Percentiles rank a stretch among this genome's conserved stretches.
Conservation (phyloP, 35 echinoderm and acorn worm genomes). For the Diadema setosum region DNA sequence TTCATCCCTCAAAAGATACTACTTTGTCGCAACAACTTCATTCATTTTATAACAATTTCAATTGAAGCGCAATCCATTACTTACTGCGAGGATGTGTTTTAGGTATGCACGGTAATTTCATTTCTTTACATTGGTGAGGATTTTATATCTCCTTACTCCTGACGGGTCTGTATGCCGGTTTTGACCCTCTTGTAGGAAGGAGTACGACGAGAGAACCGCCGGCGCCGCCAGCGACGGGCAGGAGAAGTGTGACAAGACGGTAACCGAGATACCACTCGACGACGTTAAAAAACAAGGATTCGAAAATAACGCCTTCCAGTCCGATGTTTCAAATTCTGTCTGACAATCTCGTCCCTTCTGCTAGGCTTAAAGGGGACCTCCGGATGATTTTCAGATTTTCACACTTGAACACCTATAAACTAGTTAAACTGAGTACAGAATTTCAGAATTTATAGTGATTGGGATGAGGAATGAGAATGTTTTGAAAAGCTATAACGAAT, state of each 20-base stretch:
- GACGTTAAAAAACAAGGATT: not conserved
- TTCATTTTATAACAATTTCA: not conserved
- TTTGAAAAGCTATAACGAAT: too few species aligned
- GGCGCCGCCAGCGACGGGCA: not conserved
- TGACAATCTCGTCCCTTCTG: too few species aligned
- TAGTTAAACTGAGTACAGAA: too few species aligned
- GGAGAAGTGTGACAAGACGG: not conserved
- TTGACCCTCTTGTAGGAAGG: not conserved
- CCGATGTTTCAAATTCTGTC: too few species aligned
- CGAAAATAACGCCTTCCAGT: not conserved
- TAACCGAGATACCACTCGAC: not conserved
- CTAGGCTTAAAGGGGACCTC: too few species aligned
- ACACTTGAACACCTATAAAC: too few species aligned
- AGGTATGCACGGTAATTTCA: not conserved
- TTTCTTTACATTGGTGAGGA: not conserved
- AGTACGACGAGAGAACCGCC: not conserved
- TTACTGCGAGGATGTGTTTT: not conserved
- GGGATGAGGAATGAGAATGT: too few species aligned
- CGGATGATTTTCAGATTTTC: too few species aligned
- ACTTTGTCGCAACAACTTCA: too few species aligned
- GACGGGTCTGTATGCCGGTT: not conserved
- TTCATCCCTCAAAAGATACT: too few species aligned
- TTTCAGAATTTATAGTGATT: too few species aligned
- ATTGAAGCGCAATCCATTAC: not conserved
- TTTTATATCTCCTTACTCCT: not conserved